A percentile compares a stretch with the other conserved stretches of the same genome.
Evolutionary conservation across 2,888 invertebrate species (phyloP).

Genomic region (Folsomia candida): DNA sequence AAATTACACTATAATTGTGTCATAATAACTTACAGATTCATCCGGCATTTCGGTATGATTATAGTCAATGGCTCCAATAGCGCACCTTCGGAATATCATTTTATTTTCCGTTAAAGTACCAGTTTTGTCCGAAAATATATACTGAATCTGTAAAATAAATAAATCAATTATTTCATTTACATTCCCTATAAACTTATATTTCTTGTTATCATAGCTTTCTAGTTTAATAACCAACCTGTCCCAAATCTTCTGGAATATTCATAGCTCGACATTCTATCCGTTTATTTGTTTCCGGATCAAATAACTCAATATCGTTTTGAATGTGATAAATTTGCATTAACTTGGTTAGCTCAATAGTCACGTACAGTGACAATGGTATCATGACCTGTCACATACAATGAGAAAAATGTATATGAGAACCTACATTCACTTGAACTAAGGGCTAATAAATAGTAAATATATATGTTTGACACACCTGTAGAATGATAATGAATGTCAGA

Average conservation of each 20-base stretch:
- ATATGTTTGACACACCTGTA: slow-evolving; percentile 65
- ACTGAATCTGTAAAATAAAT: slow-evolving; percentile 63
- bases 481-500: slow-evolving; percentile 92
- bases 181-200: neutral
- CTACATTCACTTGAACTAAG: too few species aligned
- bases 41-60: slow-evolving; percentile 69
- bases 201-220: neutral
- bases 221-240: slow-evolving; percentile 69
- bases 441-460: too few species aligned
- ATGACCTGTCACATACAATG: slow-evolving; percentile 65
- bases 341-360: slow-evolving; percentile 94
- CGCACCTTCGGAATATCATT: slow-evolving; percentile 91
- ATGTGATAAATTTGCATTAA: slow-evolving; percentile 93
- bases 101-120: slow-evolving; percentile 96
- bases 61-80: slow-evolving; percentile 85
- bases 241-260: slow-evolving; percentile 95
- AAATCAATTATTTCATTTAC: neutral
- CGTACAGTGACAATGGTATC: slow-evolving; percentile 94
- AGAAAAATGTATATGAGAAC: neutral
- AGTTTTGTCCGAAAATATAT: slow-evolving; percentile 96
- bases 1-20: too few species aligned
- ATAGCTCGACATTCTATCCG: slow-evolving; percentile 85
- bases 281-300: slow-evolving; percentile 77
- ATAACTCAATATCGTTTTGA: slow-evolving; percentile 82
- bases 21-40: slow-evolving; percentile 8